Evolutionary conservation across 1,140 invertebrate species (phyloP).

Genomic region (Drosophila subobscura): DNA sequence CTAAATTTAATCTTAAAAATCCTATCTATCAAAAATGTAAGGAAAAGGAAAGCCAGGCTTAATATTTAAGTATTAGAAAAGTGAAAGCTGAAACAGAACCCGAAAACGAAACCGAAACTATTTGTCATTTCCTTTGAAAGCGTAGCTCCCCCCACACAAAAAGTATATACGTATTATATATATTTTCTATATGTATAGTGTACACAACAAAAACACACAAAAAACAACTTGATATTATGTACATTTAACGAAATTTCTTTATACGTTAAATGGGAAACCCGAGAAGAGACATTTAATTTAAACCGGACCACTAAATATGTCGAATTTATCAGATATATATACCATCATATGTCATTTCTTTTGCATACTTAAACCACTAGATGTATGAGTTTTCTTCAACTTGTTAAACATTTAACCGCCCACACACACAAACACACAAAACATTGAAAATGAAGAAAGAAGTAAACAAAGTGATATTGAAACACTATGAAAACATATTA

Average conservation of each 20-base stretch:
- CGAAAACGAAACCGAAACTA: conserved; percentile 26
- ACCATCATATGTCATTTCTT: conserved; percentile 51
- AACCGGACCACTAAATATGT: conserved; percentile 62
- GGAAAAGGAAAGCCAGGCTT: conserved; percentile 58
- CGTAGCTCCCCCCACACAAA: conserved; percentile 56
- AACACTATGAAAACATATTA: conserved; percentile 76
- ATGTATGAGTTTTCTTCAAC: conserved; percentile 47
- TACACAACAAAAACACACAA: conserved; percentile 21
- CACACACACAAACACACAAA: conserved; percentile 29
- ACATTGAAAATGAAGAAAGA: conserved; percentile 31
- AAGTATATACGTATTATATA: conserved; percentile 27
- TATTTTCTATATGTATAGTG: conserved; percentile 65
- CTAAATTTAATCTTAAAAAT: conserved; percentile 34
- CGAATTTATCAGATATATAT: conserved; percentile 71
- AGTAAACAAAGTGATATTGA: conserved; percentile 73
- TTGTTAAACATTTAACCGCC: conserved; percentile 65
- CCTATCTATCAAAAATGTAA: conserved; percentile 12
- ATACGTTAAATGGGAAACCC: conserved; percentile 28
- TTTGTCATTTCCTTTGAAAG: conserved; percentile 68
- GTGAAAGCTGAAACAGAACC: conserved; percentile 28
- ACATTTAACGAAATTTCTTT: conserved; percentile 54
- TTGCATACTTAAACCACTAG: conserved; percentile 66
- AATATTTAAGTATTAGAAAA: conserved; percentile 71
- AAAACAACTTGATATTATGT: conserved; percentile 67
- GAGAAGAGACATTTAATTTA: conserved; percentile 65